phyloP scores from a whole-genome alignment of 2,113 vertebrate species.

The Eubucco bourcierii region DNA sequence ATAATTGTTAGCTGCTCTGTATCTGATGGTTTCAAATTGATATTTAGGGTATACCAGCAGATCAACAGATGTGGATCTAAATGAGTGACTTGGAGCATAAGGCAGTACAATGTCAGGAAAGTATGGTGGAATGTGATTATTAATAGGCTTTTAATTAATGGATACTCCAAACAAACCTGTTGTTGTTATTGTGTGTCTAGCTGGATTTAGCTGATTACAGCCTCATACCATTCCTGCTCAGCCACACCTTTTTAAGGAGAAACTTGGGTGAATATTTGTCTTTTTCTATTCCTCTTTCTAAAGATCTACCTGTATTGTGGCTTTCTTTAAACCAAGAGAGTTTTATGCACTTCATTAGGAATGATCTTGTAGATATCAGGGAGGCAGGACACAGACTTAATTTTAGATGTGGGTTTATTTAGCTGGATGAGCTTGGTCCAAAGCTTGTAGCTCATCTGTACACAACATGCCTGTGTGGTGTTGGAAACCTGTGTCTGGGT shows the following conservation, averaged over 20 bases:
- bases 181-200: neutral
- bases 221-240: neutral
- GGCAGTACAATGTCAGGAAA: neutral
- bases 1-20: constrained; percentile 2
- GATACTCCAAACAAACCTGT: neutral
- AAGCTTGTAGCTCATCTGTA: neutral
- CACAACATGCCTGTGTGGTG: neutral
- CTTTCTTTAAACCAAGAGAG: neutral
- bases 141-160: neutral
- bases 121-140: neutral
- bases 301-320: neutral
- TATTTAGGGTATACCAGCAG: constrained; percentile 3
- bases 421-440: neutral
- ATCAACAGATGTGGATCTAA: constrained; percentile 22
- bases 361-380: neutral
- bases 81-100: constrained; percentile 22
- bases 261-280: neutral
- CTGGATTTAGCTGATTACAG: neutral
- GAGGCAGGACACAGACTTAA: neutral
- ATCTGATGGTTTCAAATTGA: constrained; percentile 22
- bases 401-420: neutral
- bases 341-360: neutral
- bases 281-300: neutral
- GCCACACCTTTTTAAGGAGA: neutral
- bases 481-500: neutral